Conservation (phyloP, 2,888 invertebrate species). For the Pollenia griseotomentosa region DNA sequence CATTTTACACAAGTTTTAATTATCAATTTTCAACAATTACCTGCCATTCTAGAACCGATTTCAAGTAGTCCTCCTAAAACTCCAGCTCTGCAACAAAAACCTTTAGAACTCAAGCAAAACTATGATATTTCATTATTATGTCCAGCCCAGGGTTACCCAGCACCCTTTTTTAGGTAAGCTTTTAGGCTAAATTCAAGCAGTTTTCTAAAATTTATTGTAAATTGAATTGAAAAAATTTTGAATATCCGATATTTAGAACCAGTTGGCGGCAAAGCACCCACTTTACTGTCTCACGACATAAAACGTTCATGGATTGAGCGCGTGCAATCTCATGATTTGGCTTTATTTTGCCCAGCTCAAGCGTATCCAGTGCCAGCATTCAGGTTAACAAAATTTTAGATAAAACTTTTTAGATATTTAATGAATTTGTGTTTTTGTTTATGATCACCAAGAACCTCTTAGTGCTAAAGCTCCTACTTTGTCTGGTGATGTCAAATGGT, state of each 20-base stretch:
- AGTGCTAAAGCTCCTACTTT: constrained; percentile 90
- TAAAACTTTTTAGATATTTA: neutral
- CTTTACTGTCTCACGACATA: constrained; percentile 85
- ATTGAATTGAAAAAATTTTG: neutral
- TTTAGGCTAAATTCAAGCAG: constrained; percentile 40
- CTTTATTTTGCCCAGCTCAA: constrained; percentile 91
- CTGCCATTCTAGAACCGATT: constrained; percentile 77
- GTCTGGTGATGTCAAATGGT: constrained; percentile 88
- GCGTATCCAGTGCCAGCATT: constrained; percentile 89
- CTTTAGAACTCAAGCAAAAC: constrained; percentile 78
- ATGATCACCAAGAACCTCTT: constrained; percentile 86
- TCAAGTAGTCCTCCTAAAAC: constrained; percentile 85
- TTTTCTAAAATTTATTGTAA: constrained; percentile 30
- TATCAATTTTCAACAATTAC: neutral
- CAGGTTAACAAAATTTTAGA: constrained; percentile 84
- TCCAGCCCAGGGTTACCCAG: constrained; percentile 91
- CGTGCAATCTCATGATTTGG: constrained; percentile 87
- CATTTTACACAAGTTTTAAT: neutral
- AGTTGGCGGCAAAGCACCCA: constrained; percentile 85
- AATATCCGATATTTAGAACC: constrained; percentile 74
- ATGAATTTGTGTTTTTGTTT: constrained; percentile 71
- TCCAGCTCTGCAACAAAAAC: constrained; percentile 83
- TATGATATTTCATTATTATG: constrained; percentile 86
- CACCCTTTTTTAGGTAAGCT: constrained; percentile 88
- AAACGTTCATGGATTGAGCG: constrained; percentile 86